Evolutionary conservation across 2,888 invertebrate genomes (phyloP), one percentile per base, ranked within the genome.

Genomic region (Meganola albula): DNA sequence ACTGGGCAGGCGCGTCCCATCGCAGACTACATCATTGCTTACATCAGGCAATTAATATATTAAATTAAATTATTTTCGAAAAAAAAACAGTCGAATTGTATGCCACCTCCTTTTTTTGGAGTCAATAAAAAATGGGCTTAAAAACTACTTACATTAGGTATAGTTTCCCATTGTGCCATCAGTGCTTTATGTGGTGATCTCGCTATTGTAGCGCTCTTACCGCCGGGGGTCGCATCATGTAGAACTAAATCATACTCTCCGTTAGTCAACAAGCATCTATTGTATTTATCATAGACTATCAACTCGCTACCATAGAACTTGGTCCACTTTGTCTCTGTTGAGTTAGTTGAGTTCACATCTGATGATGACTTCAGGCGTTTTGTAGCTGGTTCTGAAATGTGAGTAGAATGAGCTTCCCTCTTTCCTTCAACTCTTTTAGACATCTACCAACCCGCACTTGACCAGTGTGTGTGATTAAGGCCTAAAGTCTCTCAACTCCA

Each of bases 201-300:
- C 1, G 80, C 74, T 24, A 86, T 75, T 4, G 78, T 78, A 2
- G 77, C 74, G 39, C 78, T 74, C 1, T 67, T 51, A 1, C 75
- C 92, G n/a, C 92, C 90, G 7, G 93, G 92, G 1, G 90, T 88
- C 18, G 93, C 88, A 56, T 95, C 94, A 58, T 94, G 93, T 42
- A 97, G 79, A 29, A 93, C 91, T 36, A 97, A 84, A 67, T 97
- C 96, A 74, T 98, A 97, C 67, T 96, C 95, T 2, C 97, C 97
- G 51, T 95, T 95, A 1, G 92, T 92, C 28, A 96, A 86, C 33
- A 95, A 87, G 66, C 96, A 96, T 9, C 95, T 90, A 63, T 93
- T 94, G 59, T 95, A 92, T 67, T 95, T 95, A 71, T 97, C 97
- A 64, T 95, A 97, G 14, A 97, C 91, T 37, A 94, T 92, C 35